Evolutionary conservation across 2,888 invertebrate genomes (phyloP).

Genomic region (Macrostomum cliftonense): DNA sequence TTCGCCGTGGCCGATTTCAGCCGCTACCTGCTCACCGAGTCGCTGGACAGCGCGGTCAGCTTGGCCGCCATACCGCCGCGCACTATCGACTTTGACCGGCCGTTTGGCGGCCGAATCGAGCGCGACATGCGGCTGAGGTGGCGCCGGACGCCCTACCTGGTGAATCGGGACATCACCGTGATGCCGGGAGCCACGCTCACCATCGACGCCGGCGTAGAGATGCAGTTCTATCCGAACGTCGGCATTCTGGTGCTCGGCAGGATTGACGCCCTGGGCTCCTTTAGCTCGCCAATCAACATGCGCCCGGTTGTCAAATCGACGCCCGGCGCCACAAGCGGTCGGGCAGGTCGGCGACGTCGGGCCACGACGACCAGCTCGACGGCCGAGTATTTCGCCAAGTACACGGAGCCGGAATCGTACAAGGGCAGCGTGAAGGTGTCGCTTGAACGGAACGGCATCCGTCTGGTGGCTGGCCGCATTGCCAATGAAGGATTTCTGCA

Average conservation of each 20-base stretch:
- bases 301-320: conserved; percentile 12
- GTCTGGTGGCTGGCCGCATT: conserved; percentile 58
- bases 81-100: conserved; percentile 20
- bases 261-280: conserved; percentile 57
- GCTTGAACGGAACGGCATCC: conserved; percentile 16
- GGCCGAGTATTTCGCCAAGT: neutral
- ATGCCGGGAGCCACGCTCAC: conserved; percentile 76
- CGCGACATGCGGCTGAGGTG: conserved; percentile 32
- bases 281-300: conserved; percentile 19
- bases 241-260: conserved; percentile 82
- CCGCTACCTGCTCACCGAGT: conserved; percentile 56
- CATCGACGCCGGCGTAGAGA: conserved; percentile 65
- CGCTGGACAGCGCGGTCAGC: conserved; percentile 8
- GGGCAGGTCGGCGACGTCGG: neutral
- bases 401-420: neutral
- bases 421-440: neutral
- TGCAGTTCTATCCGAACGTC: conserved; percentile 85
- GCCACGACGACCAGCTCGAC: neutral
- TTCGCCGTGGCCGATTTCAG: conserved; percentile 75
- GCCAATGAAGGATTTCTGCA: conserved; percentile 70
- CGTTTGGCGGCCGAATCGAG: conserved; percentile 45
- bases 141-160: conserved; percentile 22
- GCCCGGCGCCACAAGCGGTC: neutral
- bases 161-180: conserved; percentile 66
- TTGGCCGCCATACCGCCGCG: conserved; percentile 37